These are phyloP conservation scores for Scomber japonicus DNA, from an alignment of 2,113 vertebrate species.

Conservation along the genomic window DNA sequence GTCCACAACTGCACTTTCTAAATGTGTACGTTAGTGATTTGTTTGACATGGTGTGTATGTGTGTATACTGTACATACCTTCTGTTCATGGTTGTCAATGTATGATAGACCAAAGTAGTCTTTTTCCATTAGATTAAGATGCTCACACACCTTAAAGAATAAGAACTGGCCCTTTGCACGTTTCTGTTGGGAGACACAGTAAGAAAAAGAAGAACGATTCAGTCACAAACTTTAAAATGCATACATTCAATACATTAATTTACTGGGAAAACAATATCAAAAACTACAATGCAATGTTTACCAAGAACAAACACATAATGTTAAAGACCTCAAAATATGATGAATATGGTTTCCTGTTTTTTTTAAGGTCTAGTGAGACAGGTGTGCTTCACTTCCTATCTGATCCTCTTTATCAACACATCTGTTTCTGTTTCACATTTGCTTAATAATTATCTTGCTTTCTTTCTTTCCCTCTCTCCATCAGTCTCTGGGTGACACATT, in stretches of 20 bases:
- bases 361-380: background rate
- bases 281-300: background rate
- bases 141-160: slow-evolving; percentile 82
- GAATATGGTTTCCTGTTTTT: background rate
- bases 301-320: background rate
- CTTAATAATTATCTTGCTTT: slow-evolving; percentile 17
- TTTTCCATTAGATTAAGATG: slow-evolving; percentile 82
- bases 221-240: background rate
- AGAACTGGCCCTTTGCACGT: slow-evolving; percentile 78
- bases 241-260: background rate
- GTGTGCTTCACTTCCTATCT: background rate
- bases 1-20: background rate
- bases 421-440: slow-evolving; percentile 34
- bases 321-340: background rate
- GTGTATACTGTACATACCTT: slow-evolving; percentile 47
- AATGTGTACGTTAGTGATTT: slow-evolving; percentile 13
- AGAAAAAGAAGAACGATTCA: slow-evolving; percentile 11
- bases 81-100: slow-evolving; percentile 74
- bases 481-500: slow-evolving; percentile 55
- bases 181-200: slow-evolving; percentile 61
- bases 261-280: background rate
- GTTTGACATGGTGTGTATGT: slow-evolving; percentile 1
- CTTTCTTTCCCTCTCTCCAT: slow-evolving; percentile 11
- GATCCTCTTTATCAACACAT: slow-evolving; percentile 39
- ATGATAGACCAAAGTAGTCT: slow-evolving; percentile 80